Conservation (phyloP, 2,888 invertebrate genomes). For the Acleris laterana region DNA sequence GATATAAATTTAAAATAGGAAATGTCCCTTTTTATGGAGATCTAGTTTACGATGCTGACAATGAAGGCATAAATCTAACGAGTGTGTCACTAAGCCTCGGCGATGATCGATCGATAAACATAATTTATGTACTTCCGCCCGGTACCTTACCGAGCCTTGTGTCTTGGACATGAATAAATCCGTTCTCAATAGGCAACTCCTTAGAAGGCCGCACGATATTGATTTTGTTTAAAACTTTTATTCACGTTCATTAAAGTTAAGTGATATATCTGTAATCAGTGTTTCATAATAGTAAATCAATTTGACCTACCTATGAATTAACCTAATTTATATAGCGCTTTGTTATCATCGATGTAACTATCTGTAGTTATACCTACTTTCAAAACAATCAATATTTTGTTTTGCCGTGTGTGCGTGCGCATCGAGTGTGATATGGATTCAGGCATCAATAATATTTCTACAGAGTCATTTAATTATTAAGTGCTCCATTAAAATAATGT, state of each 20-base stretch:
- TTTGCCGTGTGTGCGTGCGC: too few relatives aligned
- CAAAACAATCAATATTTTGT: too few relatives aligned
- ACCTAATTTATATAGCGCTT: too few relatives aligned
- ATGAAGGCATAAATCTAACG: slow-evolving; percentile 83
- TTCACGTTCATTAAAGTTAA: neutral
- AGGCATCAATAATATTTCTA: too few relatives aligned
- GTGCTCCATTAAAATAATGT: slow-evolving; percentile 6
- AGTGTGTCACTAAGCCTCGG: slow-evolving; percentile 71
- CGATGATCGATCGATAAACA: slow-evolving; percentile 84
- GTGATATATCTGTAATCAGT: too few relatives aligned
- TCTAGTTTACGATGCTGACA: slow-evolving; percentile 83
- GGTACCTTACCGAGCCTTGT: slow-evolving; percentile 49
- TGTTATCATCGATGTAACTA: too few relatives aligned
- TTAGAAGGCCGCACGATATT: slow-evolving; percentile 19
- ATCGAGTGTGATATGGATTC: too few relatives aligned
- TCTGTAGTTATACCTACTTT: too few relatives aligned
- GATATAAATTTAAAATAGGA: slow-evolving; percentile 84
- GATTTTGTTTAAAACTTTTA: slow-evolving; percentile 1
- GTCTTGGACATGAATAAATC: slow-evolving; percentile 43
- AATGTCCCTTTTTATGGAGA: slow-evolving; percentile 84
- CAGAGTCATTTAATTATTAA: neutral
- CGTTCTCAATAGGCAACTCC: slow-evolving; percentile 12
- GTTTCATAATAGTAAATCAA: too few relatives aligned
- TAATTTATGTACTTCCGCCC: slow-evolving; percentile 83
- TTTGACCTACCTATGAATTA: too few relatives aligned